Conservation (phyloP, 2,113 vertebrate genomes). For the Trogon melanurus region DNA sequence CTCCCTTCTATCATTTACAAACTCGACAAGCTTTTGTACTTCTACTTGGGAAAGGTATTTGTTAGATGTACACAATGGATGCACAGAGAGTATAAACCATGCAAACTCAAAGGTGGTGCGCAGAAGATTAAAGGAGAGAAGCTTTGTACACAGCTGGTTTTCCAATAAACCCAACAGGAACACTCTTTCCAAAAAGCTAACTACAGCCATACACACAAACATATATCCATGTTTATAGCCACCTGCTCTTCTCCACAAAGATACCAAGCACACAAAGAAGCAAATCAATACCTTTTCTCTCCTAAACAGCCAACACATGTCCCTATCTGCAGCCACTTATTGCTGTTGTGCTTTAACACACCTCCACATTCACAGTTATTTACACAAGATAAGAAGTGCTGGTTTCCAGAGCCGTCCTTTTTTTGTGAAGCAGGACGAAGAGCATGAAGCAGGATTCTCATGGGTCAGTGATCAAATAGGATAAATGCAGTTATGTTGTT, state of each 20-base stretch:
- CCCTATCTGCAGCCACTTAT: neutral
- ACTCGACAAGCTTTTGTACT: neutral
- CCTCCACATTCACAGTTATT: slow-evolving; percentile 24
- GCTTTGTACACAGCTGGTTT: slow-evolving; percentile 39
- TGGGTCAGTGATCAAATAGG: slow-evolving; percentile 65
- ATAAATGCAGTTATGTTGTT: slow-evolving; percentile 57
- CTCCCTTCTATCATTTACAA: neutral
- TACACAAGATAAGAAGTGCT: slow-evolving; percentile 42
- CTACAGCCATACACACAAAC: neutral
- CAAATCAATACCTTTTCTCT: slow-evolving; percentile 43
- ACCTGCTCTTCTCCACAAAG: slow-evolving; percentile 27
- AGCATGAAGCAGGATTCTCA: slow-evolving; percentile 46
- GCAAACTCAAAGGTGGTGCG: neutral
- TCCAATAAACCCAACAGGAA: slow-evolving; percentile 11
- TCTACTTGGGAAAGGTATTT: neutral
- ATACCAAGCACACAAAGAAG: neutral
- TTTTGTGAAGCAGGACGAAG: slow-evolving; percentile 23
- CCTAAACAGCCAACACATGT: slow-evolving; percentile 6
- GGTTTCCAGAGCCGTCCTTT: slow-evolving; percentile 25
- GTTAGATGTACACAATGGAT: neutral
- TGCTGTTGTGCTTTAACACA: slow-evolving; percentile 50
- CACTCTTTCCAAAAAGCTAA: neutral
- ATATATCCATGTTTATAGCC: neutral
- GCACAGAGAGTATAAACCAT: neutral
- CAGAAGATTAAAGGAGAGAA: slow-evolving; percentile 3